Evolutionary conservation across 2,797 vertebrate species (phyloP), one percentile per base, ranked within the genome.

Genomic region (Tiaroga cobitis): DNA sequence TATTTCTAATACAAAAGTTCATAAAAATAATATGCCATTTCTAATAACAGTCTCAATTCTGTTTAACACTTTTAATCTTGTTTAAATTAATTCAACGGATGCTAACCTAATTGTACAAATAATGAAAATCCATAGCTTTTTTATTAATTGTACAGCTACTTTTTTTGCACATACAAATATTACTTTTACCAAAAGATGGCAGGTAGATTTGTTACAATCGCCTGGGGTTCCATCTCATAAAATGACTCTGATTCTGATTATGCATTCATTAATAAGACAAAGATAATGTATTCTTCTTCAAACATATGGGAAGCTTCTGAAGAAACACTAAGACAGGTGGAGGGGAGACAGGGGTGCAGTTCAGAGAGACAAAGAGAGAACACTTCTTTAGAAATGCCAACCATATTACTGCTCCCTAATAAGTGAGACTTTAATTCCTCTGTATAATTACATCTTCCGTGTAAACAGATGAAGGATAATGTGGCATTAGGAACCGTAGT

Each of bases 401-500:
- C 70, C 29, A 83, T 75, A 83, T 89, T 88, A 90, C 91, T 87
- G 84, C 54, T 75, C 63, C 89, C 63, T 76, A 89, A 83, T 26
- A 78, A 85, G 87, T 74, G 79, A 85, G 49, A 70, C 72, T 85
- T 85, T 88, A 84, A 89, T 88, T 90, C 87, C 65, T 63, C 65
- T 72, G 87, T 86, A 41, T 90, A 89, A 85, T 76, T 1, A 49
- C 80, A 83, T 26, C 39, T 76, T 83, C 74, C 88, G 85, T 88
- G 75, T 89, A 88, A 90, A 92, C 75, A 82, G 72, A 41, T 34
- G 85, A 91, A 26, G 84, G 51, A 89, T 87, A 90, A 74, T 56
- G 51, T 88, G 65, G 77, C 80, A 83, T 87, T 90, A 86, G 70
- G 81, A 63, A 41, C 16, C 8, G 37, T 16, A 80, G 86, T 46